These are phyloP conservation scores for Passer montanus DNA, from an alignment of 2,113 vertebrate genomes.

Conservation along the genomic window DNA sequence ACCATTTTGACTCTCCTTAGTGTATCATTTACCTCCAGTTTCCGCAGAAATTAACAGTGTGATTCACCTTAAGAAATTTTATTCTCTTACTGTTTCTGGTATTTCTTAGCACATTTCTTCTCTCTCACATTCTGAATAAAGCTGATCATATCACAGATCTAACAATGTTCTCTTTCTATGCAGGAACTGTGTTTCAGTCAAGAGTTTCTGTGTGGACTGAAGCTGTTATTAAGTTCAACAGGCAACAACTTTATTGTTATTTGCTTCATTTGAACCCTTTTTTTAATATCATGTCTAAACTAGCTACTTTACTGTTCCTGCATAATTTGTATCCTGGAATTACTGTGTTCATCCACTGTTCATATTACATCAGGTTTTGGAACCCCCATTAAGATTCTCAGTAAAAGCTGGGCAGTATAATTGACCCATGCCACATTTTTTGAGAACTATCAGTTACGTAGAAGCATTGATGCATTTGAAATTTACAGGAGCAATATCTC, in stretches of 20 bases:
- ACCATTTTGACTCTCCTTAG: neutral
- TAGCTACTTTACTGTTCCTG: neutral
- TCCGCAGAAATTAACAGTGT: neutral
- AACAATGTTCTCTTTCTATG: neutral
- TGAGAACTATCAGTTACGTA: neutral
- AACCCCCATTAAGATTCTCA: neutral
- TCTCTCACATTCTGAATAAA: neutral
- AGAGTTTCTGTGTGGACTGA: neutral
- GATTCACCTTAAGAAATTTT: neutral
- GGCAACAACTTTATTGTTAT: neutral
- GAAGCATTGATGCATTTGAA: neutral
- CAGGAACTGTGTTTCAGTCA: neutral
- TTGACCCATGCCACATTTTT: neutral
- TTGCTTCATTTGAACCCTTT: neutral
- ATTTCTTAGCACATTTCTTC: neutral
- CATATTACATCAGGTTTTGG: rapidly evolving
- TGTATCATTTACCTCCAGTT: neutral
- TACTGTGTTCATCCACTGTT: neutral
- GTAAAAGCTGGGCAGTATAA: neutral
- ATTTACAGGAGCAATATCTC: neutral
- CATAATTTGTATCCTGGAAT: neutral
- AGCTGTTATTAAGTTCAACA: neutral
- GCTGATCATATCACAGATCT: neutral
- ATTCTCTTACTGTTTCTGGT: neutral
- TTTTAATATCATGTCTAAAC: neutral